Percentiles rank a stretch among this genome's conserved stretches.
Conservation (phyloP, 2,797 vertebrate species). For the Loriculus beryllinus region DNA sequence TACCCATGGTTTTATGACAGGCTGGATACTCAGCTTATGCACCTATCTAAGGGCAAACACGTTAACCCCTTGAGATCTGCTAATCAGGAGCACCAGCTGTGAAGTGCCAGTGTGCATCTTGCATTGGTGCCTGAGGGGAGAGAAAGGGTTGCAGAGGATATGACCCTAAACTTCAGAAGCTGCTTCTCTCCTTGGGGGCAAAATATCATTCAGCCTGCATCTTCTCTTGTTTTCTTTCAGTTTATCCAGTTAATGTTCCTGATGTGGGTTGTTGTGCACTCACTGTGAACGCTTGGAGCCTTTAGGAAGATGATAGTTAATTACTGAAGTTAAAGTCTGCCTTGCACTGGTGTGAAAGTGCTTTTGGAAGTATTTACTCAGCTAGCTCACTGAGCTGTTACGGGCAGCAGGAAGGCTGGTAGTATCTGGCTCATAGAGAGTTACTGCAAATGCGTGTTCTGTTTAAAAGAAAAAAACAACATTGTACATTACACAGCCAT, state of each 20-base stretch:
- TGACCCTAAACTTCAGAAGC: constrained; percentile 54
- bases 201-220: constrained; percentile 23
- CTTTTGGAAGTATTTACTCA: not conserved
- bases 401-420: not conserved
- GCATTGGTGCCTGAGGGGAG: not conserved
- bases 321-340: constrained; percentile 40
- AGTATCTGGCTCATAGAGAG: not conserved
- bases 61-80: constrained; percentile 59
- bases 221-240: constrained; percentile 26
- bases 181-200: not conserved
- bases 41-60: not conserved
- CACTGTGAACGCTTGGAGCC: constrained; percentile 19
- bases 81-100: constrained; percentile 55
- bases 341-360: not conserved
- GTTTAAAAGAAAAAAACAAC: not conserved
- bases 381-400: not conserved
- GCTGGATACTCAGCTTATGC: not conserved
- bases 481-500: not conserved
- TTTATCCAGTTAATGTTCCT: constrained; percentile 28
- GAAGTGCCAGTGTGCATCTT: not conserved
- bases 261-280: not conserved
- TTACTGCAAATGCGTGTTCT: not conserved
- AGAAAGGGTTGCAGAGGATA: not conserved
- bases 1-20: not conserved
- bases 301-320: constrained; percentile 43